phyloP scores from a whole-genome alignment of 2,797 vertebrate genomes.

The Catharus ustulatus region DNA sequence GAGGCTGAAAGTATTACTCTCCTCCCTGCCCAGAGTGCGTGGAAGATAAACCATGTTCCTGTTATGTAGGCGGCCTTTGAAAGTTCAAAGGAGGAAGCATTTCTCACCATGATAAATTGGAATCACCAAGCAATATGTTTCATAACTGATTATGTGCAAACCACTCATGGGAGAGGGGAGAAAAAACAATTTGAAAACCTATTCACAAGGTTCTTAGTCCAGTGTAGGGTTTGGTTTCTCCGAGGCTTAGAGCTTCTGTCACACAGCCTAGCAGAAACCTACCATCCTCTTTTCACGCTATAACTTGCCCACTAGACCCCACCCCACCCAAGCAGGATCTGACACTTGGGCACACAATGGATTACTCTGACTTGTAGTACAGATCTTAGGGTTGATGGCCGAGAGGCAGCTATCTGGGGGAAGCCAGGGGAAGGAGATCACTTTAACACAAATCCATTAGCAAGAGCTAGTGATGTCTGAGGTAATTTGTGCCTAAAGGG shows the following conservation, averaged over 20 bases:
- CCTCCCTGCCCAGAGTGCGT: background rate
- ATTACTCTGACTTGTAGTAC: background rate
- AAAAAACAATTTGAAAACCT: background rate
- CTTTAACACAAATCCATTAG: background rate
- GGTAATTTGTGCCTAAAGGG: background rate
- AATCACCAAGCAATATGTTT: constrained; percentile 27
- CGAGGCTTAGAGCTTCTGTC: background rate
- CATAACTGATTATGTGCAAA: background rate
- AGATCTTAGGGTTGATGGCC: background rate
- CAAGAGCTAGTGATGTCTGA: background rate
- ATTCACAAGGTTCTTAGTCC: background rate
- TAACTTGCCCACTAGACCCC: background rate
- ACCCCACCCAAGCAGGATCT: background rate
- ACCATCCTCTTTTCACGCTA: background rate
- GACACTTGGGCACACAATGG: background rate
- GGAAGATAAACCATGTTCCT: constrained; percentile 12
- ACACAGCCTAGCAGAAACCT: background rate
- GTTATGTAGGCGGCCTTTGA: constrained; percentile 2
- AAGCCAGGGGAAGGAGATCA: background rate
- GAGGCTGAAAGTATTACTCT: constrained; percentile 16
- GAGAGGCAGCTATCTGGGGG: background rate
- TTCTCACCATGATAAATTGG: constrained; percentile 27
- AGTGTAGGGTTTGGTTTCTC: background rate
- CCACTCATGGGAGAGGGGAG: background rate
- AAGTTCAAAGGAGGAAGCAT: constrained; percentile 57